phyloP scores from a whole-genome alignment of 2,113 vertebrate genomes.

The Tragelaphus buxtoni region DNA sequence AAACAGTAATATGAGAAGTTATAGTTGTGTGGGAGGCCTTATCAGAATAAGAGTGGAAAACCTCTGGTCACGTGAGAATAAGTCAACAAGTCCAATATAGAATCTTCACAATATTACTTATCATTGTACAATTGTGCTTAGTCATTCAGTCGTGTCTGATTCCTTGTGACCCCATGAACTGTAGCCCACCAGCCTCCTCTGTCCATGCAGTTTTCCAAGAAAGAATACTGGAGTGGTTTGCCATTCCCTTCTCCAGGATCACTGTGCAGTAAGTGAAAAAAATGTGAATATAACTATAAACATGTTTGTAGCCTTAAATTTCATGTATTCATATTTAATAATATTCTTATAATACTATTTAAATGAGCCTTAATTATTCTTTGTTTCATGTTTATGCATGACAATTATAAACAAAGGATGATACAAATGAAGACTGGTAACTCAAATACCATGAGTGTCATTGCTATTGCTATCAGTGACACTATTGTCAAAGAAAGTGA shows the following conservation, averaged over 20 bases:
- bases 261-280: neutral
- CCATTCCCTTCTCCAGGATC: neutral
- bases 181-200: neutral
- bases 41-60: neutral
- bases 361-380: neutral
- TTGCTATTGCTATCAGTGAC: neutral
- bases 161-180: neutral
- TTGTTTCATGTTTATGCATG: neutral
- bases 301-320: neutral
- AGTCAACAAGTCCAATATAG: neutral
- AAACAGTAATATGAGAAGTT: neutral
- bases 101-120: neutral
- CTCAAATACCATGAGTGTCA: neutral
- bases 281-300: neutral
- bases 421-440: neutral
- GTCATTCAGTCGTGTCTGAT: neutral
- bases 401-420: neutral
- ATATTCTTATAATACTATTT: neutral
- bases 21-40: neutral
- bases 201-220: neutral
- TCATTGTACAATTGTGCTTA: neutral
- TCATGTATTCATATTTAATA: neutral
- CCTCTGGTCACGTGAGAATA: neutral
- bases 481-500: neutral
- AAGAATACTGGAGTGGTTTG: neutral